Conservation (phyloP, 2,797 vertebrate genomes). For the Catamblyrhynchus diadema region DNA sequence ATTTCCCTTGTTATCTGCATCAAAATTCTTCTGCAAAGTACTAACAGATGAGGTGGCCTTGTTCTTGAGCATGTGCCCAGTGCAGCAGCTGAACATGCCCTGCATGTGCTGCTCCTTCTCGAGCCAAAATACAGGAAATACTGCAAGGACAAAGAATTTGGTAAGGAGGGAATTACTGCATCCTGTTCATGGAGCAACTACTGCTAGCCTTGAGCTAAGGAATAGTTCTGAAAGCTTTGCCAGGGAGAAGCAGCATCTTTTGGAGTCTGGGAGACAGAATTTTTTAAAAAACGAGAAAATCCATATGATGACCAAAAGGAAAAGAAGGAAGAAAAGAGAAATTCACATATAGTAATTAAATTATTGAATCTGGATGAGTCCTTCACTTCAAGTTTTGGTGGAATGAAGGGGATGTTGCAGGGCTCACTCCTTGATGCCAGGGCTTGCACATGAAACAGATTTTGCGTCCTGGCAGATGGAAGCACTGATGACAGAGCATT, state of each 20-base stretch:
- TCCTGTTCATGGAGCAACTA: background rate
- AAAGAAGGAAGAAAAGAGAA: background rate
- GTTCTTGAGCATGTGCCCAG: background rate
- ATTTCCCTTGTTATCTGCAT: background rate
- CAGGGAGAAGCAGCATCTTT: background rate
- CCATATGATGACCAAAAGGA: conserved; percentile 26
- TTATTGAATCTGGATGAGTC: background rate
- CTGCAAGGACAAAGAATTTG: background rate
- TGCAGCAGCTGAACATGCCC: background rate
- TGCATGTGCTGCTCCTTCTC: background rate
- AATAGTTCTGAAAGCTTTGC: background rate
- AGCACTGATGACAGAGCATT: background rate
- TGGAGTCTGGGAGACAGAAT: background rate
- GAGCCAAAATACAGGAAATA: background rate
- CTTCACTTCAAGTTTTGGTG: background rate
- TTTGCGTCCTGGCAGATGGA: background rate
- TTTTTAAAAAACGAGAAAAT: background rate
- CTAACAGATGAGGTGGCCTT: background rate
- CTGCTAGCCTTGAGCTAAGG: background rate
- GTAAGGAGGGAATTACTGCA: background rate
- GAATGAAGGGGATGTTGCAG: background rate
- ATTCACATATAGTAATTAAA: background rate
- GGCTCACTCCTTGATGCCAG: background rate
- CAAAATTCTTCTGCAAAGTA: conserved; percentile 7
- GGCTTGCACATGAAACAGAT: background rate